Conservation (phyloP, 1,140 invertebrate species). For the Macrobrachium nipponense region DNA sequence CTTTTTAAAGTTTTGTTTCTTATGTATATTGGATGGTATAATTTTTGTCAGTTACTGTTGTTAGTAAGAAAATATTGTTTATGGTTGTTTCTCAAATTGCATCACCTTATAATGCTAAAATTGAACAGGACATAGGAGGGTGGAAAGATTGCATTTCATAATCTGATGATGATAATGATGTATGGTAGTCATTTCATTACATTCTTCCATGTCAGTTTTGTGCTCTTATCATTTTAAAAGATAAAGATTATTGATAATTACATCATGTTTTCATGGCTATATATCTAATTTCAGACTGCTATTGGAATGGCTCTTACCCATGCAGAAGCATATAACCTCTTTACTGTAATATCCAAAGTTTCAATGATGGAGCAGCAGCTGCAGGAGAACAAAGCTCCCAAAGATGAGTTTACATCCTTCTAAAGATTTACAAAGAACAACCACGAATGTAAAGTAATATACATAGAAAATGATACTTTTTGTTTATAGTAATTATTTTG, state of each 20-base stretch:
- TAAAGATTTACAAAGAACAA: not conserved
- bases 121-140: no score
- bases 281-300: constrained; percentile 6
- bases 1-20: no score
- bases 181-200: not conserved
- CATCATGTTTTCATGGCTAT: not conserved
- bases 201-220: no score
- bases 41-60: no score
- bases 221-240: no score
- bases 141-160: no score
- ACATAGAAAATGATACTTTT: not conserved
- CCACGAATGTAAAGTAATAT: not conserved
- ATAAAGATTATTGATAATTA: not conserved
- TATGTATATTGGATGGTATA: no score
- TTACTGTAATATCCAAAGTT: constrained; percentile 38
- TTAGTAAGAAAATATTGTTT: no score
- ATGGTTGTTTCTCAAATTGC: no score
- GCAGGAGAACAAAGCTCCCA: not conserved
- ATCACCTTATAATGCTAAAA: no score
- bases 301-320: constrained; percentile 31
- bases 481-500: no score
- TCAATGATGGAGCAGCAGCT: constrained; percentile 32
- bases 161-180: not conserved
- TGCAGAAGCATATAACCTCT: constrained; percentile 41
- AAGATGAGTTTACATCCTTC: not conserved